A percentile compares a stretch with the other conserved stretches of the same genome.
Evolutionary conservation across 2,797 vertebrate species (phyloP).

Genomic region (Coluber constrictor): DNA sequence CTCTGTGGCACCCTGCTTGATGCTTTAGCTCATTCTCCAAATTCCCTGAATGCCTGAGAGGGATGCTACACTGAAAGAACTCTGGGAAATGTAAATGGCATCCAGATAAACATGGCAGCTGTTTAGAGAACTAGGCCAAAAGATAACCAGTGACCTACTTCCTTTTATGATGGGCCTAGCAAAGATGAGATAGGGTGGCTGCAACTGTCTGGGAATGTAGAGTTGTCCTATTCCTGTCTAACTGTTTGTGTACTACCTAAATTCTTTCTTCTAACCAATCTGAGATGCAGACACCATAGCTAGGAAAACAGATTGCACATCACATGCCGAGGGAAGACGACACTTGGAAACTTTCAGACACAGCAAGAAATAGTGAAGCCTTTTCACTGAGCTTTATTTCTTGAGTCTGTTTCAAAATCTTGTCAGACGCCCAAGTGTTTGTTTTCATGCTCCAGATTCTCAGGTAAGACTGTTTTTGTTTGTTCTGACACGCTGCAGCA

Average conservation of each 20-base stretch:
- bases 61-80: not conserved
- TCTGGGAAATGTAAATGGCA: not conserved
- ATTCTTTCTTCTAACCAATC: not conserved
- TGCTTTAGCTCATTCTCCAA: not conserved
- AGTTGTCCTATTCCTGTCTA: not conserved
- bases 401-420: conserved; percentile 42
- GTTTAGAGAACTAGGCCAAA: not conserved
- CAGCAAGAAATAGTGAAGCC: not conserved
- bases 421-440: conserved; percentile 57
- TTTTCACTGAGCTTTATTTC: not conserved
- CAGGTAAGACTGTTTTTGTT: conserved; percentile 66
- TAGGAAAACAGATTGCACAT: not conserved
- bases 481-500: conserved; percentile 57
- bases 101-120: not conserved
- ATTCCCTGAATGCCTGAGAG: not conserved
- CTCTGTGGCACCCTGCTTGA: not conserved
- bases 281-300: not conserved
- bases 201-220: not conserved
- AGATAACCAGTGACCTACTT: not conserved
- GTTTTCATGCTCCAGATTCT: conserved; percentile 62
- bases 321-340: not conserved
- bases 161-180: not conserved
- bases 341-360: not conserved
- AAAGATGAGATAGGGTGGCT: not conserved
- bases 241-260: not conserved